phyloP scores from a whole-genome alignment of 2,113 vertebrate genomes.

The Puntigrus tetrazona region DNA sequence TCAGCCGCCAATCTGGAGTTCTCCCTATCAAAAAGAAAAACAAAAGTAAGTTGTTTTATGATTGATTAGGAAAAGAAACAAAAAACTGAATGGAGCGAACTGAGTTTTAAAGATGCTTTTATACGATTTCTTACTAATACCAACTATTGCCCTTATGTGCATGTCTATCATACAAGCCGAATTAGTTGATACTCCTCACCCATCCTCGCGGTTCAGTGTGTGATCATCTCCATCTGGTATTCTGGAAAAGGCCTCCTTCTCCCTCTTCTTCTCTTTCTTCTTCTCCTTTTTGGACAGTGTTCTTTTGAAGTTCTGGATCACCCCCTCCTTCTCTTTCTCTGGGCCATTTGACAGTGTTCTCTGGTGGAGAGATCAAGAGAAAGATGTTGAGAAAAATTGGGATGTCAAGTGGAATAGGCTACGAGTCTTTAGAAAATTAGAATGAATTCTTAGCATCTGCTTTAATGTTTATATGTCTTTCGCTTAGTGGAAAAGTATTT shows the following conservation, averaged over 20 bases:
- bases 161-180: not conserved
- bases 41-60: not conserved
- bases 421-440: not conserved
- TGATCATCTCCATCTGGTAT: slow-evolving; percentile 86
- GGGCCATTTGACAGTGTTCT: slow-evolving; percentile 95
- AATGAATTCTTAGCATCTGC: not conserved
- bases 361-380: slow-evolving; percentile 63
- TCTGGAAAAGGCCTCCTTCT: slow-evolving; percentile 85
- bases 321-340: slow-evolving; percentile 95
- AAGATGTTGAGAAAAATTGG: not conserved
- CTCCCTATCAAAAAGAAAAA: slow-evolving; percentile 74
- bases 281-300: slow-evolving; percentile 98
- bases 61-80: not conserved
- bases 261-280: slow-evolving; percentile 93
- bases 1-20: slow-evolving; percentile 93
- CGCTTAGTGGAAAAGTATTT: not conserved
- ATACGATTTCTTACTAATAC: not conserved
- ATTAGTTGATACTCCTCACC: slow-evolving; percentile 71
- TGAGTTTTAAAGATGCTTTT: not conserved
- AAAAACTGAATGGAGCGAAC: not conserved
- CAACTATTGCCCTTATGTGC: not conserved
- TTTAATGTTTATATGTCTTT: not conserved
- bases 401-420: not conserved
- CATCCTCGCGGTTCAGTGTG: slow-evolving; percentile 80
- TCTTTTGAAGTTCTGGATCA: slow-evolving; percentile 98